Conservation (phyloP, 64 coral and sea anemone species). For the Astreopora myriophthalma region DNA sequence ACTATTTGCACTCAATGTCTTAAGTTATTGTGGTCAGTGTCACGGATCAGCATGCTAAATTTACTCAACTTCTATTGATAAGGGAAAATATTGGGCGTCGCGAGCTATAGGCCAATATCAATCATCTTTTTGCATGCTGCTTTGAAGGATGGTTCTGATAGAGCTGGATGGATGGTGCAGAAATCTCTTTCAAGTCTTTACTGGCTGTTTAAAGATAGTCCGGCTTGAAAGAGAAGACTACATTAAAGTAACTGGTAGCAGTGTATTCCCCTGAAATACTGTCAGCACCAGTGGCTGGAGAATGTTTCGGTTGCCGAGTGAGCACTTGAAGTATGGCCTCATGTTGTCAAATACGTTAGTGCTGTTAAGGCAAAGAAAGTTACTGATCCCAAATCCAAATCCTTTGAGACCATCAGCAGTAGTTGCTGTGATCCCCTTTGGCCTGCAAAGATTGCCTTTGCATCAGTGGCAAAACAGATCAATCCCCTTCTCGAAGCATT, state of each 20-base stretch:
- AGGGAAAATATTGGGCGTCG: too few species aligned
- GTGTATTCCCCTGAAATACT: not conserved
- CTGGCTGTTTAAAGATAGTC: not conserved
- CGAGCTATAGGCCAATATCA: too few species aligned
- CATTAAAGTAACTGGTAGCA: not conserved
- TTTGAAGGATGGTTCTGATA: not conserved
- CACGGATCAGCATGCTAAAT: too few species aligned
- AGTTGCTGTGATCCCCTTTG: constrained; percentile 27
- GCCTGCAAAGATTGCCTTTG: constrained; percentile 40
- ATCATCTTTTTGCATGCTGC: too few species aligned
- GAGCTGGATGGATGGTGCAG: not conserved
- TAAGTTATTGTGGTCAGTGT: too few species aligned
- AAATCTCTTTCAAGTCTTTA: not conserved
- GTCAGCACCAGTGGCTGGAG: not conserved
- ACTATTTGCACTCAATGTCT: too few species aligned
- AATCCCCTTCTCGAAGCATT: constrained; percentile 45
- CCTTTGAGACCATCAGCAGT: constrained; percentile 34
- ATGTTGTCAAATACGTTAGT: constrained; percentile 40
- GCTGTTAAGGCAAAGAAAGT: constrained; percentile 21
- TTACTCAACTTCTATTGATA: too few species aligned
- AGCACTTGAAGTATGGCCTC: not conserved
- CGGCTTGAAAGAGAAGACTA: not conserved
- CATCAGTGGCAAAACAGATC: constrained; percentile 34
- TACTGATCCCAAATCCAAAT: constrained; percentile 21
- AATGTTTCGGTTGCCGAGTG: not conserved